These are phyloP conservation scores for Ophiodon elongatus DNA, from an alignment of 2,113 vertebrate species.

Conservation along the genomic window DNA sequence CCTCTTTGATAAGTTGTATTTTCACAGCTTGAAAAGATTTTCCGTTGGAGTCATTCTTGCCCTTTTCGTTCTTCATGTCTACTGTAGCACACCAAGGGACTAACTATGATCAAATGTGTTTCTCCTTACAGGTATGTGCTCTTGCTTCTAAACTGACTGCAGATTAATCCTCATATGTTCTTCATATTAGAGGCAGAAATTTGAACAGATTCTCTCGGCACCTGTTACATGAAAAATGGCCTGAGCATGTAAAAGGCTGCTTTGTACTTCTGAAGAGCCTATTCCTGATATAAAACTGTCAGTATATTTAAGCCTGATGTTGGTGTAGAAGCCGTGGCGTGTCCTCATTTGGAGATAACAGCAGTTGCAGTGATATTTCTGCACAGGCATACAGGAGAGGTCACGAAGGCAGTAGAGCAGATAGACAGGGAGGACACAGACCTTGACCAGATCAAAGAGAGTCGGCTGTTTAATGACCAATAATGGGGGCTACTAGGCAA, in stretches of 20 bases:
- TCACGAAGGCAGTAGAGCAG: slow-evolving; percentile 34
- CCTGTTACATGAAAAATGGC: slow-evolving; percentile 75
- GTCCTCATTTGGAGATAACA: slow-evolving; percentile 50
- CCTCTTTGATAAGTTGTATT: slow-evolving; percentile 26
- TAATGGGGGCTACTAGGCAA: slow-evolving; percentile 28
- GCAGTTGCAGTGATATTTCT: slow-evolving; percentile 59
- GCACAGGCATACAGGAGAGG: slow-evolving; percentile 25
- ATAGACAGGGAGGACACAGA: slow-evolving; percentile 35
- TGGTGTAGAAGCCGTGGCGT: slow-evolving; percentile 15
- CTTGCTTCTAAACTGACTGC: background rate
- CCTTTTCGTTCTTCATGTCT: slow-evolving; percentile 28
- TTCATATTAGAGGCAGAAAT: slow-evolving; percentile 53
- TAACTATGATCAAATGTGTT: slow-evolving; percentile 45
- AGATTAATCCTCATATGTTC: slow-evolving; percentile 59
- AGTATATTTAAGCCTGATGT: slow-evolving; percentile 48
- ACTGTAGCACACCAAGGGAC: slow-evolving; percentile 33
- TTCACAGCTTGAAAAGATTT: slow-evolving; percentile 47
- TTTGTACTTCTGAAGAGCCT: slow-evolving; percentile 55
- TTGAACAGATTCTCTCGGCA: slow-evolving; percentile 65
- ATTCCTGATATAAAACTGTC: slow-evolving; percentile 71
- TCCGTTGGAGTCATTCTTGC: slow-evolving; percentile 1
- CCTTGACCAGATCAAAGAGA: slow-evolving; percentile 77
- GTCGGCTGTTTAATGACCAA: slow-evolving; percentile 51
- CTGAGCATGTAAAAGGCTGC: slow-evolving; percentile 28
- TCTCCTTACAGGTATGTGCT: slow-evolving; percentile 21